phyloP scores from a whole-genome alignment of 2,113 vertebrate species.

The Pampusana beccarii region DNA sequence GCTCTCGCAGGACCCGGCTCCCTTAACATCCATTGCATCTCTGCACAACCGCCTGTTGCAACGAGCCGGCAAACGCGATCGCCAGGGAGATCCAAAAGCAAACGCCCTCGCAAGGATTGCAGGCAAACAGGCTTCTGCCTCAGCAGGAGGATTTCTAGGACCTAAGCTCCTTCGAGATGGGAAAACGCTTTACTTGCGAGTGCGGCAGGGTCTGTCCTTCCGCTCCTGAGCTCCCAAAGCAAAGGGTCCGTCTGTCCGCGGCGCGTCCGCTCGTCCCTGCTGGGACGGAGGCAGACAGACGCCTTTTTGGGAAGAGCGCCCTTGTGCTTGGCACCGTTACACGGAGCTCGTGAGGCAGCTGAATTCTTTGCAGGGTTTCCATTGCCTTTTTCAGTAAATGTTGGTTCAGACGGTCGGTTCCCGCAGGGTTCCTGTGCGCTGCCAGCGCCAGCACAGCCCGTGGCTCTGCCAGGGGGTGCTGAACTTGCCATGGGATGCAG shows the following conservation, averaged over 20 bases:
- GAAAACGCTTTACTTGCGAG: not conserved
- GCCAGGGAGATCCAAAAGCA: not conserved
- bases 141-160: not conserved
- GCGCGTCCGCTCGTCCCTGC: rapidly evolving
- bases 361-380: not conserved
- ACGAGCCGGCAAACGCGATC: not conserved
- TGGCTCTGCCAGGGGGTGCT: not conserved
- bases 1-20: rapidly evolving
- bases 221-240: not conserved
- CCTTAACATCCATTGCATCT: rapidly evolving
- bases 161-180: not conserved
- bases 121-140: not conserved
- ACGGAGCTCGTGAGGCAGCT: rapidly evolving
- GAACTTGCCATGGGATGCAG: not conserved
- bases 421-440: not conserved
- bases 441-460: not conserved
- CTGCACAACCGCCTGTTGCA: not conserved
- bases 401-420: not conserved
- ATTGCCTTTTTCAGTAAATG: not conserved
- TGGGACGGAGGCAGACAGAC: not conserved
- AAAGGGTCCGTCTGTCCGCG: rapidly evolving
- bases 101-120: not conserved
- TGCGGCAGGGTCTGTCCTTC: not conserved
- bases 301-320: not conserved
- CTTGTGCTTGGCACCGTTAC: rapidly evolving